A percentile compares a stretch with the other conserved stretches of the same genome.
These are phyloP conservation scores for Tenthredo scrophulariae DNA, from an alignment of 2,888 invertebrate species.

Conservation along the genomic window DNA sequence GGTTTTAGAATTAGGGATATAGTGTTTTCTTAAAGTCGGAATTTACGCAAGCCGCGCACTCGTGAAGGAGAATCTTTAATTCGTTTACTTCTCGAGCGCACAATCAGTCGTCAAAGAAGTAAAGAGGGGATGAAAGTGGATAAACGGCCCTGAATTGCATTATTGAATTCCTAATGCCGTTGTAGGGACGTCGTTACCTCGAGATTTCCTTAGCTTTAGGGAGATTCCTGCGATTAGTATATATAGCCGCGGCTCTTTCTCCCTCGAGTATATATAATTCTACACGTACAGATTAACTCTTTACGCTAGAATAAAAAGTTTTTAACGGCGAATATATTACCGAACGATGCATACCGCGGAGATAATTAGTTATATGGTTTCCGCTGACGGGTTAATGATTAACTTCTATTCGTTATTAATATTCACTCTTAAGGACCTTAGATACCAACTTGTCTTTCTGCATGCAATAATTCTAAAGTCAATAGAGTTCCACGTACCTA, in stretches of 20 bases:
- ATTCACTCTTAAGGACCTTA: constrained; percentile 36
- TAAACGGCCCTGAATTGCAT: constrained; percentile 38
- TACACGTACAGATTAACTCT: constrained; percentile 9
- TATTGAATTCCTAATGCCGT: constrained; percentile 34
- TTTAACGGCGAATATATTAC: constrained; percentile 27
- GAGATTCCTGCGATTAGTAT: not conserved
- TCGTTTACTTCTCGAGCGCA: not conserved
- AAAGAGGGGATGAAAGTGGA: constrained; percentile 32
- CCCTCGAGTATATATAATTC: not conserved
- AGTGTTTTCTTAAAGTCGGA: not conserved
- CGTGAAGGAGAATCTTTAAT: constrained; percentile 20
- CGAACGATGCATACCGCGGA: constrained; percentile 19
- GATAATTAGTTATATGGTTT: constrained; percentile 48
- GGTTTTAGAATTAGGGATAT: not conserved
- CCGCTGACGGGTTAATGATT: constrained; percentile 49
- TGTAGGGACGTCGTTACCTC: not conserved
- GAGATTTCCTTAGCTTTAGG: not conserved
- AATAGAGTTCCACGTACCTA: constrained; percentile 29
- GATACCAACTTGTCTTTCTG: constrained; percentile 29
- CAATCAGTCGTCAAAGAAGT: constrained; percentile 15
- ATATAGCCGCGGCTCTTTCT: constrained; percentile 1
- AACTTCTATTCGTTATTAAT: constrained; percentile 50
- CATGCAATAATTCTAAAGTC: constrained; percentile 40
- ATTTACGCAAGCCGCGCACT: not conserved
- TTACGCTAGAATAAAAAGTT: not conserved